Percentiles rank a stretch among this genome's conserved stretches.
These are phyloP conservation scores for Sander vitreus DNA, from an alignment of 2,113 vertebrate species.

Conservation along the genomic window DNA sequence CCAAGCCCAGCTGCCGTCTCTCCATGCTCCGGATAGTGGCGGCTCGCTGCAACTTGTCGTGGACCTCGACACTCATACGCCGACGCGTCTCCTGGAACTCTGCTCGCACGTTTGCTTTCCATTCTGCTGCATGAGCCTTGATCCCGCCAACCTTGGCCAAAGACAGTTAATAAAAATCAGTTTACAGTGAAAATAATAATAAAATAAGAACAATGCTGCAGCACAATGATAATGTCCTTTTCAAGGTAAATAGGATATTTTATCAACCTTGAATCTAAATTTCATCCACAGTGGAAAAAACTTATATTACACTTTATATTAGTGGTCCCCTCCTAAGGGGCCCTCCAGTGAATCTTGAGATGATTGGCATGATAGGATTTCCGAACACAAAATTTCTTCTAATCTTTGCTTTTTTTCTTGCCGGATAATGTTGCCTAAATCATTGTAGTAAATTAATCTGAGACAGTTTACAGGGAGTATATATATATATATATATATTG, in stretches of 20 bases:
- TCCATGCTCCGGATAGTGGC: conserved; percentile 97
- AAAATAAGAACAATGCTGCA: no score
- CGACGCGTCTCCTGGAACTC: conserved; percentile 94
- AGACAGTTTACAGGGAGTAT: neutral
- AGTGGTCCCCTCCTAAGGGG: neutral
- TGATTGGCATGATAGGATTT: neutral
- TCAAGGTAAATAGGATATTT: neutral
- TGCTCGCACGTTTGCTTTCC: conserved; percentile 94
- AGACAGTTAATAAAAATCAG: conserved; percentile 14
- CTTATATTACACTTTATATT: neutral
- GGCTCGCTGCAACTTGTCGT: conserved; percentile 95
- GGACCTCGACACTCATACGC: conserved; percentile 94
- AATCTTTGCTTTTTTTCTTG: neutral
- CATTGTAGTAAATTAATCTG: neutral
- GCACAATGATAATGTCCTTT: neutral
- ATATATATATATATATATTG: neutral
- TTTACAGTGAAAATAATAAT: neutral
- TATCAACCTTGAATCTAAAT: neutral
- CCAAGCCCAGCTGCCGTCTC: conserved; percentile 91
- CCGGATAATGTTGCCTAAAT: neutral
- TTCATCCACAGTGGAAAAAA: neutral
- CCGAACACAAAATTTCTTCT: neutral
- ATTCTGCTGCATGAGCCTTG: conserved; percentile 94
- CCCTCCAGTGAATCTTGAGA: neutral
- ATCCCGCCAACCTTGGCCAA: conserved; percentile 91